phyloP scores from a whole-genome alignment of 2,113 vertebrate species.

The Reinhardtius hippoglossoides region DNA sequence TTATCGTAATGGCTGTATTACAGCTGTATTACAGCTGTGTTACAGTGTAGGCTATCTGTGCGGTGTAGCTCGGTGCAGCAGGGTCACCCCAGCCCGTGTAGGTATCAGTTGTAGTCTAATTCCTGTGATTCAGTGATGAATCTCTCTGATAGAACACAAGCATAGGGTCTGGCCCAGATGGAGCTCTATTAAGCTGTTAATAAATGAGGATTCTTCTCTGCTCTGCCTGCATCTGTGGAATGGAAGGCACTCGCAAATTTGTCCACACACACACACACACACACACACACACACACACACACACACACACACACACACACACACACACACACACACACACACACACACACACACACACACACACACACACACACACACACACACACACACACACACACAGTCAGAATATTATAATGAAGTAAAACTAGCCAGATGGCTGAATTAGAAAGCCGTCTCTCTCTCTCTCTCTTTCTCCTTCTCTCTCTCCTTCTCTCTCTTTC shows the following conservation, averaged over 20 bases:
- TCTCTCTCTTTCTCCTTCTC: slow-evolving; percentile 33
- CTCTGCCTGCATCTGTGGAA: slow-evolving; percentile 89
- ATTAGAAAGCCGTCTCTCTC: slow-evolving; percentile 79
- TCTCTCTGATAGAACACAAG: slow-evolving; percentile 86
- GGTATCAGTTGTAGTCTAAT: slow-evolving; percentile 80
- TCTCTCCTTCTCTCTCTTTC: slow-evolving; percentile 10
- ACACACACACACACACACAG: slow-evolving; percentile 64
- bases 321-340: slow-evolving; percentile 38
- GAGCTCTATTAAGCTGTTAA: slow-evolving; percentile 92
- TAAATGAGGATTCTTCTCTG: slow-evolving; percentile 87
- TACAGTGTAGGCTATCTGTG: slow-evolving; percentile 45
- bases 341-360: slow-evolving; percentile 36
- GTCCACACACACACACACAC: slow-evolving; percentile 62
- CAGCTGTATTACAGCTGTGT: neutral
- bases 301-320: no score
- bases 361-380: slow-evolving; percentile 57
- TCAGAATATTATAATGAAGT: slow-evolving; percentile 90
- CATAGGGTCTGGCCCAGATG: slow-evolving; percentile 88
- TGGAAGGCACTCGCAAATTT: slow-evolving; percentile 87
- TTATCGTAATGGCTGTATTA: slow-evolving; percentile 23
- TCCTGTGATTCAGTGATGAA: slow-evolving; percentile 84
- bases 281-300: no score
- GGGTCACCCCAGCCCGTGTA: slow-evolving; percentile 74
- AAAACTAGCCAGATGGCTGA: slow-evolving; percentile 90
- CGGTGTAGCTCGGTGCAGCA: slow-evolving; percentile 41